Evolutionary conservation across 2,888 invertebrate species (phyloP), one percentile per base, ranked within the genome.

Genomic region (Creontiades dilutus): DNA sequence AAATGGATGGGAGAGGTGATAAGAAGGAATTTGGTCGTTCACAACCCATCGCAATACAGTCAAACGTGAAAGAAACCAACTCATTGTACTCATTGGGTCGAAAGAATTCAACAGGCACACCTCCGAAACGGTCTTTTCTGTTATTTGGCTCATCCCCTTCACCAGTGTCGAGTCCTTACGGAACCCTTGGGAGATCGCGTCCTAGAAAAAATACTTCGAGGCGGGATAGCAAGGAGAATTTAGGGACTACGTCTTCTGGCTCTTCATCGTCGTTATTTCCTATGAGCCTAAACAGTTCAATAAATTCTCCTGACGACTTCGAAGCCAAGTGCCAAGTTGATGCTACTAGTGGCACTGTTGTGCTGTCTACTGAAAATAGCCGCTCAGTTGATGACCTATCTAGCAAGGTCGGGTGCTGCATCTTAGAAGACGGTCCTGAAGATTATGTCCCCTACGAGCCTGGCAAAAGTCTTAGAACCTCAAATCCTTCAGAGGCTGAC

Each of bases 211-310:
- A 91, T 19, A 16, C 87, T 47, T 90, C 90, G 57, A 93, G 94
- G n/a, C 93, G 94, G 81, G 93, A 94, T 91, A 94, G 94, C 4
- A 93, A 93, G 91, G 94, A 94, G n/a, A 81, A 80, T 81, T 68
- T 89, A 27, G 89, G 82, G n/a, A 76, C 47, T 12, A 27, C 48
- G 68, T 90, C 95, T 0, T 95, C 95, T 0, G 95, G 95, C 80
- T 95, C 94, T 3, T 94, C 94, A 9, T 94, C 95, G 89, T 95
- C 96, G 0, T 95, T 96, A 90, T 96, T 96, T 93, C 96, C 96
- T 0, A 94, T 96, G 92, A 95, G 95, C 90, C 93, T 96, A 78
- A 96, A 96, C 92, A 95, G 96, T 91, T 96, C 96, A 0, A 94
- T 95, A 19, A 95, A 95, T 2, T 96, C 96, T 0, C 94, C 94